These are phyloP conservation scores for Sesia bembeciformis DNA, from an alignment of 2,888 invertebrate genomes.

Conservation along the genomic window DNA sequence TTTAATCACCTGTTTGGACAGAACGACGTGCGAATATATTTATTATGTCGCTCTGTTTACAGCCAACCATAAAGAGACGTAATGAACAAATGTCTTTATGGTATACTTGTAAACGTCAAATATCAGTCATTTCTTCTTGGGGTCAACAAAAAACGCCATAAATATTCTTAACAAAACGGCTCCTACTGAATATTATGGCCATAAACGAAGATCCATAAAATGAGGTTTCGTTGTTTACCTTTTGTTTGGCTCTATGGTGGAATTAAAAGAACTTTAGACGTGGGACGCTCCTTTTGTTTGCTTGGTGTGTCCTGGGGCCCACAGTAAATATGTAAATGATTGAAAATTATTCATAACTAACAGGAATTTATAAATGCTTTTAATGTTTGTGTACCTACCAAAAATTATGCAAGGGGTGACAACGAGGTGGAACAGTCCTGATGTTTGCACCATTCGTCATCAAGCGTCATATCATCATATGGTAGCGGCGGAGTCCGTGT, in stretches of 20 bases:
- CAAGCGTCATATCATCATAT: no score
- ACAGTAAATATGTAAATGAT: slow-evolving; percentile 62
- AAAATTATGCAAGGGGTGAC: slow-evolving; percentile 12
- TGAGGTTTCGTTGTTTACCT: slow-evolving; percentile 63
- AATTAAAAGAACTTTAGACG: slow-evolving; percentile 55
- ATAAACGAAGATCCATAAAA: slow-evolving; percentile 64
- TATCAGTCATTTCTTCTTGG: slow-evolving; percentile 56
- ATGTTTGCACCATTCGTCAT: neutral
- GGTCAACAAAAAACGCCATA: slow-evolving; percentile 60
- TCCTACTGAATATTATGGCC: slow-evolving; percentile 68
- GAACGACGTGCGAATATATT: slow-evolving; percentile 54
- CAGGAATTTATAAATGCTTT: slow-evolving; percentile 33
- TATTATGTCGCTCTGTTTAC: slow-evolving; percentile 46
- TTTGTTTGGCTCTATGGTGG: slow-evolving; percentile 53
- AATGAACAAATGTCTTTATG: slow-evolving; percentile 68
- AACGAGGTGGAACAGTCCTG: neutral
- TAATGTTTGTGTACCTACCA: slow-evolving; percentile 36
- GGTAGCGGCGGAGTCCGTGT: no score
- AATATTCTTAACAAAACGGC: slow-evolving; percentile 67
- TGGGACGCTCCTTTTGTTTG: slow-evolving; percentile 49
- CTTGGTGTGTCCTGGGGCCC: slow-evolving; percentile 29
- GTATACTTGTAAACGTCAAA: slow-evolving; percentile 65
- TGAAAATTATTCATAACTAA: slow-evolving; percentile 53
- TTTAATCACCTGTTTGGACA: slow-evolving; percentile 39
- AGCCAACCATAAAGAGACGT: slow-evolving; percentile 47